These are phyloP conservation scores for Lasioglossum zephyrum DNA, from an alignment of 2,888 invertebrate genomes.

Conservation along the genomic window DNA sequence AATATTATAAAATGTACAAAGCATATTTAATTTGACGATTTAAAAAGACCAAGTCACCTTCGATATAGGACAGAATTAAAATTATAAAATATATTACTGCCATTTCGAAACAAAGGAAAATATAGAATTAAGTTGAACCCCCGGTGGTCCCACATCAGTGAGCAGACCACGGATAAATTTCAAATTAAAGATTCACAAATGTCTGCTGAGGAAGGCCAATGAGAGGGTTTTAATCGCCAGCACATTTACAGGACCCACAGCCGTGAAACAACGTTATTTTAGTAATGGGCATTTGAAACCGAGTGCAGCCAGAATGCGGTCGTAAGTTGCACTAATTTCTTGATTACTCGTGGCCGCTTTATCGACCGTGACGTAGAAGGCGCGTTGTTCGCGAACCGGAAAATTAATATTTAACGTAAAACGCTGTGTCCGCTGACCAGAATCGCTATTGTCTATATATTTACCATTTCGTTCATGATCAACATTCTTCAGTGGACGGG, in stretches of 20 bases:
- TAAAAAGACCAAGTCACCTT: neutral
- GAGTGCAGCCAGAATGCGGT: conserved; percentile 6
- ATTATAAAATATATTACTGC: neutral
- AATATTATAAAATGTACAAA: neutral
- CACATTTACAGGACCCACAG: neutral
- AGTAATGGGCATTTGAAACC: conserved; percentile 27
- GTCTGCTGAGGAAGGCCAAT: neutral
- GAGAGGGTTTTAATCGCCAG: neutral
- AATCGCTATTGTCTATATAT: conserved; percentile 8
- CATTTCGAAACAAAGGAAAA: neutral
- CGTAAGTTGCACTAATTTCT: conserved; percentile 53
- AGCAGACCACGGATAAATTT: neutral
- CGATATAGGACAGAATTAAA: neutral
- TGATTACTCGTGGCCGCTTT: conserved; percentile 61
- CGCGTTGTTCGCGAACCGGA: conserved; percentile 54
- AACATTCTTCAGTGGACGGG: conserved; percentile 33
- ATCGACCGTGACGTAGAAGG: conserved; percentile 57
- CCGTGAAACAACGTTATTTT: conserved; percentile 23
- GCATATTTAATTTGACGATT: neutral
- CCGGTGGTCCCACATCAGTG: neutral
- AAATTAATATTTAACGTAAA: conserved; percentile 69
- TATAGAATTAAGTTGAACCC: neutral
- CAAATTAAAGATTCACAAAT: neutral
- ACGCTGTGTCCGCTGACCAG: conserved; percentile 32
- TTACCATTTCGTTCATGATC: conserved; percentile 41